Conservation (phyloP, 2,797 vertebrate genomes). For the Pteropus rufus region DNA sequence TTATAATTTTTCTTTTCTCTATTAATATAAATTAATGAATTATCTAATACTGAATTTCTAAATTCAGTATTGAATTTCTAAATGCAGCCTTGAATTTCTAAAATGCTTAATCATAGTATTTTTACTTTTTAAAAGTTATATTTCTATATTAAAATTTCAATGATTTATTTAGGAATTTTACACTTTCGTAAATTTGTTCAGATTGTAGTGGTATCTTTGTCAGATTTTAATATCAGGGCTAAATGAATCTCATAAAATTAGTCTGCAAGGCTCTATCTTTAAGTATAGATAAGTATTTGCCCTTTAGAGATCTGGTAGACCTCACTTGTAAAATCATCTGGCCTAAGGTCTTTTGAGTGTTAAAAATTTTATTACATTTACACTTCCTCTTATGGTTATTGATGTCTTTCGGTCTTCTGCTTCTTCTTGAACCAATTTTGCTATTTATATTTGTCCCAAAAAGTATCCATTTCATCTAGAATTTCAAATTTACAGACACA, state of each 20-base stretch:
- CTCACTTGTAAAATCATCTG: neutral
- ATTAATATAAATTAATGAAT: neutral
- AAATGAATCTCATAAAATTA: conserved; percentile 40
- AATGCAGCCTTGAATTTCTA: neutral
- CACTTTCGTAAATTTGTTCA: neutral
- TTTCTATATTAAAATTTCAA: neutral
- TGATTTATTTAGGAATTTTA: conserved; percentile 13
- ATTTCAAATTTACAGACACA: conserved; percentile 4
- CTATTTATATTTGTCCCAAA: neutral
- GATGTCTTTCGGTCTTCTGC: neutral
- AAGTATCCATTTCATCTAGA: neutral
- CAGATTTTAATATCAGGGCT: conserved; percentile 29
- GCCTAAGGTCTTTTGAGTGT: neutral
- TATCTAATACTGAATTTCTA: neutral
- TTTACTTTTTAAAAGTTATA: neutral
- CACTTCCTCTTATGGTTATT: conserved; percentile 6
- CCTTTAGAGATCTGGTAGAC: neutral
- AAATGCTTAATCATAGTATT: neutral
- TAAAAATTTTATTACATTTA: conserved; percentile 30
- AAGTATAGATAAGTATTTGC: conserved; percentile 22
- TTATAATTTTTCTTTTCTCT: neutral
- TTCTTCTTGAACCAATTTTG: neutral
- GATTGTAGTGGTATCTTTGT: conserved; percentile 6
- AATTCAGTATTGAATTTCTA: no score
- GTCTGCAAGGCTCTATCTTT: conserved; percentile 22